Conservation (phyloP, 30 jellyfish, hydroid and myxozoan species). For the Haliclystus octoradiatus region DNA sequence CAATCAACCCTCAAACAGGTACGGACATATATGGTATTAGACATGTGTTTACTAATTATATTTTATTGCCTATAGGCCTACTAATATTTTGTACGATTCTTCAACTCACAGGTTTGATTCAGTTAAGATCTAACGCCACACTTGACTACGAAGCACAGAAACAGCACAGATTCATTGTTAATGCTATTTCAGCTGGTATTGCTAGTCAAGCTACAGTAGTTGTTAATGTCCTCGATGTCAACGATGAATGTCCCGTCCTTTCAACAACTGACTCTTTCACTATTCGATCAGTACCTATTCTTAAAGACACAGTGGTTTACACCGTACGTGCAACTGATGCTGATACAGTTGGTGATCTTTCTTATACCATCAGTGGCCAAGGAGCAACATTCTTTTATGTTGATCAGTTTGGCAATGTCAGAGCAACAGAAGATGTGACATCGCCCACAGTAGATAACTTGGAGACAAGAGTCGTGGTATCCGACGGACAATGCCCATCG, state of each 20-base stretch:
- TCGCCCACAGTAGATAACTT: not conserved
- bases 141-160: constrained; percentile 42
- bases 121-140: no score
- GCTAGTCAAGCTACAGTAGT: constrained; percentile 27
- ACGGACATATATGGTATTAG: not conserved
- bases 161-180: constrained; percentile 34
- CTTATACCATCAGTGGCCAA: no score
- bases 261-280: constrained; percentile 11
- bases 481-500: not conserved
- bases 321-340: constrained; percentile 32
- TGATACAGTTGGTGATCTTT: no score
- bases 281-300: constrained; percentile 41
- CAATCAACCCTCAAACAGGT: constrained; percentile 9
- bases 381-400: constrained; percentile 41
- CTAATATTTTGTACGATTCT: no score
- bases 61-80: not conserved
- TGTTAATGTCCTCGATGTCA: constrained; percentile 65
- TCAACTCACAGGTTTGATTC: no score
- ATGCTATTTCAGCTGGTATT: constrained; percentile 44
- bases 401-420: constrained; percentile 47
- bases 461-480: not conserved
- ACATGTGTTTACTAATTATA: not conserved
- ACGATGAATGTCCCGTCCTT: constrained; percentile 68
- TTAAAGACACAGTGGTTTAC: constrained; percentile 33
- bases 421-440: constrained; percentile 32